Conservation (phyloP, 2,797 vertebrate genomes). For the Poecilia gillii region DNA sequence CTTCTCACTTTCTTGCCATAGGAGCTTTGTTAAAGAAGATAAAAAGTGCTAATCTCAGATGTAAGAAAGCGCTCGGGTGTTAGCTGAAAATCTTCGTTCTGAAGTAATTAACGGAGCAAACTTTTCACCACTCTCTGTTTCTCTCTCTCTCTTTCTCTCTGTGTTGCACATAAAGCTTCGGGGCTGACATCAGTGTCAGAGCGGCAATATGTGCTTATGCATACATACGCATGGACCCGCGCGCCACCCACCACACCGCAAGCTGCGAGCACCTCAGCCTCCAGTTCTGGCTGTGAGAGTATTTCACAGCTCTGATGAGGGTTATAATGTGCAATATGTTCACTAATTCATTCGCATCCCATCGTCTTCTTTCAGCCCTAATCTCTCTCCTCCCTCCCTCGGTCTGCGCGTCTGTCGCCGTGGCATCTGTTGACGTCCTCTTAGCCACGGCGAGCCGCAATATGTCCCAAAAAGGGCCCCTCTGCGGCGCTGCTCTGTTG, state of each 20-base stretch:
- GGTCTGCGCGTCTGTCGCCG: constrained; percentile 37
- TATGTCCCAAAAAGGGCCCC: constrained; percentile 51
- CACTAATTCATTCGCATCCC: constrained; percentile 53
- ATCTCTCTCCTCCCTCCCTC: constrained; percentile 41
- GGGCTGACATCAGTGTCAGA: constrained; percentile 41
- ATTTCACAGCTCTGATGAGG: constrained; percentile 66
- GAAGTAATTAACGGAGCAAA: constrained; percentile 20
- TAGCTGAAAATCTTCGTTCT: background rate
- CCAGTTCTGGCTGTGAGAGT: constrained; percentile 62
- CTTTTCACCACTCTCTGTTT: constrained; percentile 13
- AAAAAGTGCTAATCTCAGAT: background rate
- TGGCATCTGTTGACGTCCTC: constrained; percentile 67
- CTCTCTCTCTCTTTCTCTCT: constrained; percentile 7
- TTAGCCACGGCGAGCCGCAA: constrained; percentile 51
- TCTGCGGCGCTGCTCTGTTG: constrained; percentile 40
- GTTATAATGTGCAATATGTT: constrained; percentile 73
- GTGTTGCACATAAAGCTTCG: constrained; percentile 3
- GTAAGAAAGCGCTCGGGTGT: constrained; percentile 2
- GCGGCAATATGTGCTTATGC: constrained; percentile 44
- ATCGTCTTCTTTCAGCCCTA: constrained; percentile 41
- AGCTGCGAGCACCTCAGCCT: constrained; percentile 59
- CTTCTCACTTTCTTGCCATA: background rate
- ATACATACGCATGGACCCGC: constrained; percentile 22
- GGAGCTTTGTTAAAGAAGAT: background rate
- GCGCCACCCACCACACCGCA: constrained; percentile 40